These are phyloP conservation scores for Aphrocallistes beatrix DNA, from an alignment of 37 sponge, comb jelly and placozoan species.

Conservation along the genomic window DNA sequence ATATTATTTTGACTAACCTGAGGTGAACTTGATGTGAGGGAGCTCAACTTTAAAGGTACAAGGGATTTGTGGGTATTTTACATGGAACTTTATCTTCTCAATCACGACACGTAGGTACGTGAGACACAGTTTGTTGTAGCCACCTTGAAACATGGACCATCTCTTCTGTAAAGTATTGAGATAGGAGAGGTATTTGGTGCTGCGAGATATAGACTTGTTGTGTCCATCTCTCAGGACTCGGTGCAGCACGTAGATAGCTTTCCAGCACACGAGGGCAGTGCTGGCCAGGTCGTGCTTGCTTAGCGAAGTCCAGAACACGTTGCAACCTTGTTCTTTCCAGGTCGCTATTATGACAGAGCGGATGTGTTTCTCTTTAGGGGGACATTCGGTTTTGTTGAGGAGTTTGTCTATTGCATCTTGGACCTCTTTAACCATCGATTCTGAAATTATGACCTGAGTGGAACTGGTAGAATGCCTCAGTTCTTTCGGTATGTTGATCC, in stretches of 20 bases:
- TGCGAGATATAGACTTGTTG: conserved; percentile 34
- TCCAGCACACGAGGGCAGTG: conserved; percentile 56
- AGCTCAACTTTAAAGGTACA: neutral
- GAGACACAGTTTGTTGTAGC: conserved; percentile 58
- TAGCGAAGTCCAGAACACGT: conserved; percentile 54
- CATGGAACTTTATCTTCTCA: conserved; percentile 51
- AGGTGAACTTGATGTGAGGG: neutral
- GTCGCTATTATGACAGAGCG: conserved; percentile 76
- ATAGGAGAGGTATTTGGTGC: neutral
- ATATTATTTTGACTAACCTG: neutral
- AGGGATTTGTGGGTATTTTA: conserved; percentile 27
- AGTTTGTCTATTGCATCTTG: conserved; percentile 55
- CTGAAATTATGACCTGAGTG: neutral
- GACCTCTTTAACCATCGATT: conserved; percentile 3
- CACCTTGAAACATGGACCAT: conserved; percentile 33
- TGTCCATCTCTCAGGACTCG: conserved; percentile 68
- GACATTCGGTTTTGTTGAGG: conserved; percentile 38
- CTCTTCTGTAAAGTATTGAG: conserved; percentile 2
- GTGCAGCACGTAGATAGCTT: conserved; percentile 67
- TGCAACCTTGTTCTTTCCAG: conserved; percentile 60
- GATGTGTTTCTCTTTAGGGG: conserved; percentile 79
- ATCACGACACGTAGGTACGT: conserved; percentile 57
- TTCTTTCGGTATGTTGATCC: neutral
- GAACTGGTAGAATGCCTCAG: neutral
- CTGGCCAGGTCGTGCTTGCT: conserved; percentile 29